A percentile compares a stretch with the other conserved stretches of the same genome.
Conservation (phyloP, 2,888 invertebrate species). For the Eupelmus urozonus region DNA sequence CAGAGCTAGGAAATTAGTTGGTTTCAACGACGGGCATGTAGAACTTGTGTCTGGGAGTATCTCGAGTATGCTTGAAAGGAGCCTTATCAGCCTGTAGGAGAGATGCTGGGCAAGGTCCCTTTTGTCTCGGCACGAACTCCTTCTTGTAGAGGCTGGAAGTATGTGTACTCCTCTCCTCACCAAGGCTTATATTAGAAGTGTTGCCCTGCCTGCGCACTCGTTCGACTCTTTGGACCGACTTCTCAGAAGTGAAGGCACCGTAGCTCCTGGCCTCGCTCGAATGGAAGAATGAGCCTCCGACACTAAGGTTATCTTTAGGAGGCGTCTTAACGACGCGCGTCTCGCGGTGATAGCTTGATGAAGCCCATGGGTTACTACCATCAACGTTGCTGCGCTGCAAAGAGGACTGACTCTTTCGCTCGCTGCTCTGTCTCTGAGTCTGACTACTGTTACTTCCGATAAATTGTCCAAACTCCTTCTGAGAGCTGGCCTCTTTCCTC, state of each 20-base stretch:
- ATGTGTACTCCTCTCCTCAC: conserved; percentile 88
- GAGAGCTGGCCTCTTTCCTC: conserved; percentile 16
- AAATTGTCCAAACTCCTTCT: conserved; percentile 75
- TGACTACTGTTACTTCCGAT: conserved; percentile 70
- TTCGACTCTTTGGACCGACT: conserved; percentile 79
- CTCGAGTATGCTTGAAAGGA: conserved; percentile 90
- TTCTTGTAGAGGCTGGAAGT: conserved; percentile 86
- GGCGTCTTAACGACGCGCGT: conserved; percentile 78
- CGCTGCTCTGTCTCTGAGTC: conserved; percentile 67
- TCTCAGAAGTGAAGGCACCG: conserved; percentile 75
- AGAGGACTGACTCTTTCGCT: conserved; percentile 82
- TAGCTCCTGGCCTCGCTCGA: conserved; percentile 84
- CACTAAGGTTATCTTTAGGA: conserved; percentile 82
- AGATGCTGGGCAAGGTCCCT: conserved; percentile 89
- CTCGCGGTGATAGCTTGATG: conserved; percentile 80
- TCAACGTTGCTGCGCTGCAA: conserved; percentile 84
- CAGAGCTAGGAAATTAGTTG: conserved; percentile 31
- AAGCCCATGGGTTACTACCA: conserved; percentile 80
- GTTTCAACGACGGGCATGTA: conserved; percentile 83
- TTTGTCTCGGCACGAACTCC: conserved; percentile 85
- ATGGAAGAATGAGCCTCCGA: conserved; percentile 85
- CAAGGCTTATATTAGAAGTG: conserved; percentile 84
- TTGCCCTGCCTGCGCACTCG: conserved; percentile 83
- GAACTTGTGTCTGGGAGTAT: conserved; percentile 91
- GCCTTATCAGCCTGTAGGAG: conserved; percentile 86